phyloP scores from a whole-genome alignment of 92 coral and sea anemone species.

The Isaurus tuberculatus region DNA sequence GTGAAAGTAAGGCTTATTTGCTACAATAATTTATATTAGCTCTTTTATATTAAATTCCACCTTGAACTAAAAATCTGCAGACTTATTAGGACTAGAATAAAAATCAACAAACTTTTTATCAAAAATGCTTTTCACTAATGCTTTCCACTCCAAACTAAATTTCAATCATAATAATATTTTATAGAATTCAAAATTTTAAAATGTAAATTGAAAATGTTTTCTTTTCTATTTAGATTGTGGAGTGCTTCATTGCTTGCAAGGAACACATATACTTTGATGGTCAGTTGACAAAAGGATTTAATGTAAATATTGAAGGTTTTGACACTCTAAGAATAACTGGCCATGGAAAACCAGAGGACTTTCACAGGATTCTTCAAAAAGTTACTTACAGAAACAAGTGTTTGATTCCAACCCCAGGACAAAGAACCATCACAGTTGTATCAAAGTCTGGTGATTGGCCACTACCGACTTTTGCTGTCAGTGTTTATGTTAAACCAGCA shows the following conservation, averaged over 20 bases:
- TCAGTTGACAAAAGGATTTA: constrained; percentile 78
- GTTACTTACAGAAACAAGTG: constrained; percentile 88
- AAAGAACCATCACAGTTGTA: constrained; percentile 68
- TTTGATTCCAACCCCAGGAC: constrained; percentile 84
- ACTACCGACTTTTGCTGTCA: constrained; percentile 52
- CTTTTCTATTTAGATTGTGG: constrained; percentile 62
- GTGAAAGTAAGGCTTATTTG: too few relatives aligned
- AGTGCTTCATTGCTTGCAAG: constrained; percentile 83
- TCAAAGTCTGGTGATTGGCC: constrained; percentile 61
- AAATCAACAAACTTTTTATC: too few relatives aligned
- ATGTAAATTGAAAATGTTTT: neutral
- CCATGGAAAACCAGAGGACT: constrained; percentile 76
- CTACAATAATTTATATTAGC: too few relatives aligned
- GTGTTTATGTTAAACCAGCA: constrained; percentile 67
- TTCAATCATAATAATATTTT: neutral
- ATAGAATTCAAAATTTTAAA: neutral
- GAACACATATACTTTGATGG: constrained; percentile 86
- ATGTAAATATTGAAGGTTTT: constrained; percentile 61
- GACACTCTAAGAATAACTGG: constrained; percentile 73
- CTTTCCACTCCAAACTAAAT: too few relatives aligned
- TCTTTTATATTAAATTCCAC: too few relatives aligned
- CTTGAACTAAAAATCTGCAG: too few relatives aligned
- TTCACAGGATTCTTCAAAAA: constrained; percentile 72
- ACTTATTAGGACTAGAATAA: too few relatives aligned
- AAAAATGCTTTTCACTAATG: too few relatives aligned